Evolutionary conservation across 2,888 invertebrate species (phyloP).

Genomic region (Lottia gigantea): DNA sequence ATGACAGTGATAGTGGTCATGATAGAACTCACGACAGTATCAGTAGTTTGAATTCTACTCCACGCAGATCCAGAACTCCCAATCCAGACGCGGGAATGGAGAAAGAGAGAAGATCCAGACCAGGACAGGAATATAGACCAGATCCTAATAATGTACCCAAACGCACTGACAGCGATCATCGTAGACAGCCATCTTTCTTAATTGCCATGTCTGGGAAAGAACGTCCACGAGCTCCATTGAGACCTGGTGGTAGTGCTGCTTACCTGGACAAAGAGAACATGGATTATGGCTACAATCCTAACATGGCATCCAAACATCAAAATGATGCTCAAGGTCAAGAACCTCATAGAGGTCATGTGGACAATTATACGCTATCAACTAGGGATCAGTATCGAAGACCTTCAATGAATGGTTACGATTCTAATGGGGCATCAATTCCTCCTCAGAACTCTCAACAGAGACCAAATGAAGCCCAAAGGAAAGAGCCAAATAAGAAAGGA

Average conservation of each 20-base stretch:
- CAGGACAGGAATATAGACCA: slow-evolving; percentile 75
- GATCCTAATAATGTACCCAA: slow-evolving; percentile 28
- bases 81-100: slow-evolving; percentile 23
- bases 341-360: slow-evolving; percentile 33
- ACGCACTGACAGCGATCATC: slow-evolving; percentile 40
- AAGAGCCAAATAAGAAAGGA: slow-evolving; percentile 58
- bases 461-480: slow-evolving; percentile 43
- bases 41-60: slow-evolving; percentile 24
- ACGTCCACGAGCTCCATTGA: slow-evolving; percentile 13
- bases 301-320: slow-evolving; percentile 9
- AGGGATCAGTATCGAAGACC: slow-evolving; percentile 57
- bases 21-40: slow-evolving; percentile 37
- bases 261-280: slow-evolving; percentile 24
- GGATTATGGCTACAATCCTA: slow-evolving; percentile 32
- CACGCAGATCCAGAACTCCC: slow-evolving; percentile 30
- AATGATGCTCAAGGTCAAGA: slow-evolving; percentile 2
- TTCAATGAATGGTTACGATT: slow-evolving; percentile 41
- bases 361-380: slow-evolving; percentile 57
- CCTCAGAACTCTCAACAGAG: slow-evolving; percentile 21
- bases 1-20: slow-evolving; percentile 31
- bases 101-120: slow-evolving; percentile 75
- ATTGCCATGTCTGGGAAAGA: slow-evolving; percentile 54
- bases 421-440: slow-evolving; percentile 40
- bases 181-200: slow-evolving; percentile 62
- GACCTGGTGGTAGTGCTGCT: slow-evolving; percentile 11